Conservation (phyloP, 2,113 vertebrate species). For the Bos indicus region DNA sequence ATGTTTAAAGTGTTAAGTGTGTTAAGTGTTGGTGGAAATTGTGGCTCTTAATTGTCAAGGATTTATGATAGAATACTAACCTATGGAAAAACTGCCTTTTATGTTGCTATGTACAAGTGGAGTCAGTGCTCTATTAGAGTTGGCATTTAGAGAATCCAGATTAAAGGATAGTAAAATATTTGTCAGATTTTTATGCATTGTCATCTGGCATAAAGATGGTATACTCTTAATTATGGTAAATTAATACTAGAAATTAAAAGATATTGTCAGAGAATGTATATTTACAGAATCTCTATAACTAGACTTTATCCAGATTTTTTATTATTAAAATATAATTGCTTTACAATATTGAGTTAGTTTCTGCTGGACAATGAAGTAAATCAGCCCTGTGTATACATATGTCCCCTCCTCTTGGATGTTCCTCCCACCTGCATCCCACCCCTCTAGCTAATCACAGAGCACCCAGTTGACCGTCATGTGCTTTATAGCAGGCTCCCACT, state of each 20-base stretch:
- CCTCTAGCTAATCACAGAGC: background rate
- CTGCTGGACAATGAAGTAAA: background rate
- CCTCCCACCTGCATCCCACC: background rate
- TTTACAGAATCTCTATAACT: background rate
- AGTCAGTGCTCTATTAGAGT: background rate
- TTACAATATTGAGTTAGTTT: background rate
- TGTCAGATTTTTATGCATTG: background rate
- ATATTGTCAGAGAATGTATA: background rate
- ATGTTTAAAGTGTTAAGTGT: background rate
- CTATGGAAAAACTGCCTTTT: background rate
- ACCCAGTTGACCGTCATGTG: background rate
- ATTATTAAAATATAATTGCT: background rate
- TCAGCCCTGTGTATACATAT: background rate
- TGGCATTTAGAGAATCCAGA: background rate
- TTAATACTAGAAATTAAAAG: background rate
- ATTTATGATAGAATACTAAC: background rate
- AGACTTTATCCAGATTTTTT: background rate
- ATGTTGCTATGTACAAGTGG: background rate
- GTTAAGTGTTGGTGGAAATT: background rate
- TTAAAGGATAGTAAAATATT: conserved; percentile 5
- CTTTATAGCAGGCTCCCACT: background rate
- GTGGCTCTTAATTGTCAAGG: background rate
- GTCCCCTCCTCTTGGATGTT: background rate
- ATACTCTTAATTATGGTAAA: background rate
- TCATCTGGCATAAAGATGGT: background rate